Percentiles rank a stretch among this genome's conserved stretches.
Conservation (phyloP, 1,140 invertebrate genomes). For the Callitettix versicolor region DNA sequence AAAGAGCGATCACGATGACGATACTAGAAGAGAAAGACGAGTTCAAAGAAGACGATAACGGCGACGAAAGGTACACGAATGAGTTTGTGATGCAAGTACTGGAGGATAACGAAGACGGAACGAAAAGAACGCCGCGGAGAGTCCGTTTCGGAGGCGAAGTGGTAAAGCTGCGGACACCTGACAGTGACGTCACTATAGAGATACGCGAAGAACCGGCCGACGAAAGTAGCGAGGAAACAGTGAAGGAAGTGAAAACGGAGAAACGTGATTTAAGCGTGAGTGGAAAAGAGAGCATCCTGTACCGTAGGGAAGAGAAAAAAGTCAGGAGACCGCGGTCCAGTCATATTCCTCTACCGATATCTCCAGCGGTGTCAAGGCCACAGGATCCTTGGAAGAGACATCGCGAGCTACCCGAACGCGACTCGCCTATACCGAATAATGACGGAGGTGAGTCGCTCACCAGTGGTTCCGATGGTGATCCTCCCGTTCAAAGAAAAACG, state of each 20-base stretch:
- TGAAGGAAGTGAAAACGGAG: slow-evolving; percentile 3
- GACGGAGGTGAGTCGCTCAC: slow-evolving; percentile 27
- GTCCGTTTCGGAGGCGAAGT: slow-evolving; percentile 74
- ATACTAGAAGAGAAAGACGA: slow-evolving; percentile 56
- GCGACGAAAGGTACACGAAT: slow-evolving; percentile 9
- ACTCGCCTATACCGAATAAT: slow-evolving; percentile 16
- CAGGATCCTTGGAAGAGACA: slow-evolving; percentile 12
- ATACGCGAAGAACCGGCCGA: slow-evolving; percentile 9
- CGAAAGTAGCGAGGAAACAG: background rate
- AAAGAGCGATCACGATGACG: slow-evolving; percentile 68
- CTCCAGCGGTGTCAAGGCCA: slow-evolving; percentile 22
- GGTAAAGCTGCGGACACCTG: slow-evolving; percentile 69
- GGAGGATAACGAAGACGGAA: slow-evolving; percentile 19
- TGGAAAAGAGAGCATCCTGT: background rate
- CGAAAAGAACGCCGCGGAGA: slow-evolving; percentile 33
- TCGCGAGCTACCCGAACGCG: background rate
- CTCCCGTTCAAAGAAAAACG: background rate
- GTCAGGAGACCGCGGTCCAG: slow-evolving; percentile 14
- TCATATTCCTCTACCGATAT: slow-evolving; percentile 26
- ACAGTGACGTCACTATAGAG: slow-evolving; percentile 48
- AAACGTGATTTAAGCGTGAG: slow-evolving; percentile 1
- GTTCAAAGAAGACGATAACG: slow-evolving; percentile 21
- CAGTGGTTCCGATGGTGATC: slow-evolving; percentile 25
- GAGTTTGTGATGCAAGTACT: slow-evolving; percentile 22
- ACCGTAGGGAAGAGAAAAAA: background rate